Base-by-base conservation (phyloP, 2,888 invertebrate genomes). In the Acleris literana region DNA sequence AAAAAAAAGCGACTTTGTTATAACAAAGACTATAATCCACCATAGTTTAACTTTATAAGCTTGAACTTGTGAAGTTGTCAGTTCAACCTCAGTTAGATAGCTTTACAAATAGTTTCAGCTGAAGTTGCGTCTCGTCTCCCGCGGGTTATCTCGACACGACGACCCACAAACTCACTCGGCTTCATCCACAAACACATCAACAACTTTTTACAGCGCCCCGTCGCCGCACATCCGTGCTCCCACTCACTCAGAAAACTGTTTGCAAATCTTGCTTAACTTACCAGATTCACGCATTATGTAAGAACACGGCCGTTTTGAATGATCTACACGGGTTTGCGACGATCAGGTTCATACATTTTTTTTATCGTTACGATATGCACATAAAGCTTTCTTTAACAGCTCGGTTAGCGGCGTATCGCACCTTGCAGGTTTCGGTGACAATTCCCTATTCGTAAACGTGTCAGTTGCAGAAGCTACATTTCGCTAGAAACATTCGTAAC, bases 261-360 rank as follows among this genome's bases (percentile, higher is more conserved):
- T 66, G 63, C 60, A 70, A 63, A 68, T 63, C 52, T 58, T 60
- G 59, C 44, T 53, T 57, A 22, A 48, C 46, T 54, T 68, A 64
- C 7, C 16, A 46, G 46, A 46, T 46, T n/a, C 59, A 67, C 49
- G 59, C 76, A 74, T 80, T 75, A 78, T 80, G 74, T 76, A 57
- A 61, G 64, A 71, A 71, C 76, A 79, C 74, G 79, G 67, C 68
- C 70, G 57, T 46, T 16, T 62, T 39, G 69, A 69, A 69, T 75
- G 73, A 76, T 73, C 69, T 74, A 72, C 53, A 7, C n/a, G 6
- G 13, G 2, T 73, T 69, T 66, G 67, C 58, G 55, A 64, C 72
- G 74, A 72, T 74, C 73, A 76, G 70, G 70, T 68, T 71, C 71
- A 69, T 73, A 69, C 69, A 63, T 73, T 71, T 75, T 63, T 71